Evolutionary conservation across 2,888 invertebrate genomes (phyloP), one percentile per base, ranked within the genome.

Genomic region (Oxyscelio sp.): DNA sequence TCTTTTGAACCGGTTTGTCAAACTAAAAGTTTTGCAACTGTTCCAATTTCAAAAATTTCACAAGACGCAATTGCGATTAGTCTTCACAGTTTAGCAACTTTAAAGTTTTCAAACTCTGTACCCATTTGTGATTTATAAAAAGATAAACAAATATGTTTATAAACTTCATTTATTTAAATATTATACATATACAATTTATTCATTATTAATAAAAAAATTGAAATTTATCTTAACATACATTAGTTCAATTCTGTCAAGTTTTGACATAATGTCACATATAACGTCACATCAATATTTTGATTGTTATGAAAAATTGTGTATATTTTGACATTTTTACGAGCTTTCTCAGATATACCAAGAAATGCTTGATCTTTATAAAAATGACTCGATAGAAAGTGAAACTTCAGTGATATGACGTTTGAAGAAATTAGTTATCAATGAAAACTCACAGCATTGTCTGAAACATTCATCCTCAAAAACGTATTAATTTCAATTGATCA

Each of bases 381-480:
- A 50, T 24, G 24, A 22, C 3, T 40, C n/a, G 3, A 40, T 40
- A 2, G 2, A 40, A n/a, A 2, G n/a, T n/a, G 2, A n/a, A 40
- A 40, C 2, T 40, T n/a, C 15, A 3, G 40, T 40, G 40, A 40
- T 13, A n/a, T 40, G 3, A n/a, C 13, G 2, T 4, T 40, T 9
- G 2, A 19, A 21, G 21, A 11, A 22, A 11, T n/a, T n/a, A n/a
- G n/a, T 50, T 22, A 1, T 50, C n/a, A 3, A 15, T 4, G 0
- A 52, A 15, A 56, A 82, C 82, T 85, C 78, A 85, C 85, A 70
- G 59, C 78, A 79, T 78, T 56, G 19, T 82, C 70, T 82, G 74
- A 59, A 82, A 85, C 82, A 85, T 78, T 73, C 85, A 85, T 85
- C 59, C 81, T 85, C 81, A 74, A 81, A 68, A 77, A 71, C 77